A percentile compares a stretch with the other conserved stretches of the same genome.
phyloP scores from a whole-genome alignment of 2,888 invertebrate genomes.

The Drosophila conformis region DNA sequence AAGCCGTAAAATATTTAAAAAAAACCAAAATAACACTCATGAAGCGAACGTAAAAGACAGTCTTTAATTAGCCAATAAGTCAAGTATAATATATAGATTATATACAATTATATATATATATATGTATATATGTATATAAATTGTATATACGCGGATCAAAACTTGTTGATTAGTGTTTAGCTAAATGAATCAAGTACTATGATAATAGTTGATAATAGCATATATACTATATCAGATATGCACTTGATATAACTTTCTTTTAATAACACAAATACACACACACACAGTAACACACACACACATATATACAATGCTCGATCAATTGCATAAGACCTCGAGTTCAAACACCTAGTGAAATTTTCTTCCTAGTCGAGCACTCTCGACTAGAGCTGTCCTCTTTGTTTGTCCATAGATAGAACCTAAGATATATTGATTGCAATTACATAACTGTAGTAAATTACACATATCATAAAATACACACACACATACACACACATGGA shows the following conservation, averaged over 20 bases:
- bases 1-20: constrained; percentile 6
- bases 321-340: constrained; percentile 4
- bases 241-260: constrained; percentile 17
- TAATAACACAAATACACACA: constrained; percentile 2
- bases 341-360: constrained; percentile 35
- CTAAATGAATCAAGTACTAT: constrained; percentile 42
- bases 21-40: constrained; percentile 54
- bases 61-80: constrained; percentile 56
- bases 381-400: neutral
- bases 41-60: constrained; percentile 56
- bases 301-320: neutral
- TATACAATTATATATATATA: constrained; percentile 13
- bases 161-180: constrained; percentile 68
- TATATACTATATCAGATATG: constrained; percentile 2
- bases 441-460: constrained; percentile 56
- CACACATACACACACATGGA: constrained; percentile 14
- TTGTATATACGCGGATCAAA: constrained; percentile 53
- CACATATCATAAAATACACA: constrained; percentile 62
- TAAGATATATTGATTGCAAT: constrained; percentile 40
- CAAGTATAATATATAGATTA: constrained; percentile 28
- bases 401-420: constrained; percentile 7
- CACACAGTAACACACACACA: neutral
- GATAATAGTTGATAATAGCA: constrained; percentile 9
- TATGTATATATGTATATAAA: constrained; percentile 10
- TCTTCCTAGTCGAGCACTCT: neutral